A percentile compares a stretch with the other conserved stretches of the same genome.
phyloP scores from a whole-genome alignment of 2,113 vertebrate species.

The Spea multiplicata region DNA sequence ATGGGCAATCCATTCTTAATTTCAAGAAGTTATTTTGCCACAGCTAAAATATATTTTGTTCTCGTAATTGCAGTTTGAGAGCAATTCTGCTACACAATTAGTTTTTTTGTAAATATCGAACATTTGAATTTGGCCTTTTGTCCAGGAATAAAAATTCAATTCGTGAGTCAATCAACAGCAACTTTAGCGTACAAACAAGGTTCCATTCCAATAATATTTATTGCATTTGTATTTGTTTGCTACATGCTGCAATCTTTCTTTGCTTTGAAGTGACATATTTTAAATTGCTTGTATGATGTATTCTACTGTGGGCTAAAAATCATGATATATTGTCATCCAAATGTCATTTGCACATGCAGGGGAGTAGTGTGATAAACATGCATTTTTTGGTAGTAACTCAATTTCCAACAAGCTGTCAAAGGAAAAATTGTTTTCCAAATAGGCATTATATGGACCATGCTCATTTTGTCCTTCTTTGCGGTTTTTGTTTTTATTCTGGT shows the following conservation, averaged over 20 bases:
- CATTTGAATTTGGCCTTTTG: constrained; percentile 40
- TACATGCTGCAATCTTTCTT: constrained; percentile 40
- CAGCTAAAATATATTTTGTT: constrained; percentile 13
- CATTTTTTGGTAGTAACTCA: constrained; percentile 43
- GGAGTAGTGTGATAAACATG: constrained; percentile 43
- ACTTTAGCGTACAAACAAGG: constrained; percentile 36
- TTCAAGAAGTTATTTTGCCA: constrained; percentile 23
- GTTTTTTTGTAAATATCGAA: constrained; percentile 26
- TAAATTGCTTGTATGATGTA: constrained; percentile 46
- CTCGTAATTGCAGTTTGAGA: constrained; percentile 19
- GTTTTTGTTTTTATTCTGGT: constrained; percentile 8
- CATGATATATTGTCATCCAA: constrained; percentile 47
- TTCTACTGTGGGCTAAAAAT: constrained; percentile 42
- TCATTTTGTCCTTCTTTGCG: constrained; percentile 8
- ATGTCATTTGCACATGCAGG: constrained; percentile 46
- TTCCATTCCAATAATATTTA: constrained; percentile 42
- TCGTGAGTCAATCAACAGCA: constrained; percentile 34
- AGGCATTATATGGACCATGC: constrained; percentile 11
- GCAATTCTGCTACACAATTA: constrained; percentile 36
- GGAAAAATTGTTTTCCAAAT: constrained; percentile 31
- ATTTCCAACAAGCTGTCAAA: constrained; percentile 45
- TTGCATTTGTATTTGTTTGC: constrained; percentile 43
- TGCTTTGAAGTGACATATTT: constrained; percentile 43
- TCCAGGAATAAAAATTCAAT: constrained; percentile 32
- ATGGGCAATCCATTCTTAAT: not conserved